phyloP scores from a whole-genome alignment of 1,140 invertebrate species.

The Planococcus citri region DNA sequence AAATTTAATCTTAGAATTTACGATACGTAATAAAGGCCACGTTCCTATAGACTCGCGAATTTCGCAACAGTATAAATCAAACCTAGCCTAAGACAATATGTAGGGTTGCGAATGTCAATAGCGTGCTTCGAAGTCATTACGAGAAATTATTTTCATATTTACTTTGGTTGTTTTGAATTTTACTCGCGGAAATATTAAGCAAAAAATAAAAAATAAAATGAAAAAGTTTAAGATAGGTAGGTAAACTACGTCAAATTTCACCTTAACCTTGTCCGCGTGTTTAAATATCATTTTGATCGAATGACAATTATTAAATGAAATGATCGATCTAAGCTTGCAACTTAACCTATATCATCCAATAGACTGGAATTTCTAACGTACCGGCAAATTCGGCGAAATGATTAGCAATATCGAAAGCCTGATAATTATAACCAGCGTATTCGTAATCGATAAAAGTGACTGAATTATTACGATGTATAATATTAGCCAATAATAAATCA shows the following conservation, averaged over 20 bases:
- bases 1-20: too few species aligned
- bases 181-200: not conserved
- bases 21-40: too few species aligned
- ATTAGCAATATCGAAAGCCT: constrained; percentile 93
- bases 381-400: constrained; percentile 97
- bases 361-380: constrained; percentile 33
- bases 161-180: not conserved
- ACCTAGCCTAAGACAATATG: too few species aligned
- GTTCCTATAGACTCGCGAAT: too few species aligned
- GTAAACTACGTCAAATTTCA: not conserved
- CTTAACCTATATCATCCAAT: too few species aligned
- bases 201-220: too few species aligned
- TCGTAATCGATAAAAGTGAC: constrained; percentile 97
- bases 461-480: constrained; percentile 51
- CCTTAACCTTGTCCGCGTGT: not conserved
- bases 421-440: constrained; percentile 87
- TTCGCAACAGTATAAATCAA: too few species aligned
- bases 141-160: not conserved
- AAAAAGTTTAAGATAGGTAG: not conserved
- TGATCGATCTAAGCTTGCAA: too few species aligned
- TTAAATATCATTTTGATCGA: too few species aligned
- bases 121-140: not conserved
- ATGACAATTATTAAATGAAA: too few species aligned
- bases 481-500: constrained; percentile 88
- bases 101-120: not conserved